Evolutionary conservation across 2,888 invertebrate genomes (phyloP).

Genomic region (Halictus quadricinctus): DNA sequence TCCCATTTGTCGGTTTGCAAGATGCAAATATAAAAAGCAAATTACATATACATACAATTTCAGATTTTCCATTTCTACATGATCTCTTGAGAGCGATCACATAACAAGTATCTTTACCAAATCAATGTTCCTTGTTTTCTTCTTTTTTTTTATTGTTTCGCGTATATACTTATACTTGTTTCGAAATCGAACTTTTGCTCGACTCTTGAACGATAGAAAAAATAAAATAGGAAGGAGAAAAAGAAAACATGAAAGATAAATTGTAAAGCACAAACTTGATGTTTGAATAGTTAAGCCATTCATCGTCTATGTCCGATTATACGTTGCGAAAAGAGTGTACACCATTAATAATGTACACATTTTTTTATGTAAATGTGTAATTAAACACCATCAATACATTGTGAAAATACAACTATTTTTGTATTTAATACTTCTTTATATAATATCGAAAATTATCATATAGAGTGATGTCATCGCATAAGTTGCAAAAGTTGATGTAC

Average conservation of each 20-base stretch:
- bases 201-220: background rate
- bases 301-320: constrained; percentile 9
- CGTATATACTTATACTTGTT: constrained; percentile 3
- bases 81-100: constrained; percentile 1
- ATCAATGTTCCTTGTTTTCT: background rate
- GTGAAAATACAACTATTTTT: constrained; percentile 49
- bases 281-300: constrained; percentile 22
- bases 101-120: background rate
- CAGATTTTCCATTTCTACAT: background rate
- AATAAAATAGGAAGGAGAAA: constrained; percentile 1
- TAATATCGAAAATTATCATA: constrained; percentile 18
- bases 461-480: constrained; percentile 16
- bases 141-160: background rate
- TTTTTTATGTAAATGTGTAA: constrained; percentile 35
- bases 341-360: constrained; percentile 29
- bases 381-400: constrained; percentile 15
- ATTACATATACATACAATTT: constrained; percentile 16
- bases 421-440: constrained; percentile 48
- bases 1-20: constrained; percentile 46
- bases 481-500: constrained; percentile 32
- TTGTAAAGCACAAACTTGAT: constrained; percentile 25
- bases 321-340: constrained; percentile 27
- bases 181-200: background rate
- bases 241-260: background rate
- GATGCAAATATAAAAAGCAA: constrained; percentile 60